phyloP scores from a whole-genome alignment of 2,113 vertebrate species.

The Ariopsis seemanni region DNA sequence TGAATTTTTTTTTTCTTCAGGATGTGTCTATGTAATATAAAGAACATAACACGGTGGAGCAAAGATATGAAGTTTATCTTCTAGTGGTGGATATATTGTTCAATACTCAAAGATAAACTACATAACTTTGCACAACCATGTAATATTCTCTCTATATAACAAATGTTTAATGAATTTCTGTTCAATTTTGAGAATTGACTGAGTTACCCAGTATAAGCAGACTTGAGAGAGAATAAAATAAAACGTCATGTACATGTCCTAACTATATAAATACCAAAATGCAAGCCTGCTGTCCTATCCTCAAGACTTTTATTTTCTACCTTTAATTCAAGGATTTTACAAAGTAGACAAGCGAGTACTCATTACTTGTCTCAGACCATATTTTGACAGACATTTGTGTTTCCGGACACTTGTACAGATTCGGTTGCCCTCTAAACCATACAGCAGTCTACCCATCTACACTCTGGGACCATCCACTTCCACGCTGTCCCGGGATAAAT shows the following conservation, averaged over 20 bases:
- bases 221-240: neutral
- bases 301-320: neutral
- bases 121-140: too few species aligned
- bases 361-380: neutral
- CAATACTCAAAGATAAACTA: too few species aligned
- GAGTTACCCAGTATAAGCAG: neutral
- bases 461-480: slow-evolving; percentile 82
- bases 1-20: too few species aligned
- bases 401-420: slow-evolving; percentile 74
- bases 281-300: neutral
- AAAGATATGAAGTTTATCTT: too few species aligned
- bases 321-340: neutral
- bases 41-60: too few species aligned
- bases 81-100: too few species aligned
- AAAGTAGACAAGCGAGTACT: too few species aligned
- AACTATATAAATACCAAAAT: neutral
- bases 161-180: neutral
- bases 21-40: too few species aligned
- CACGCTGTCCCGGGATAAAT: slow-evolving; percentile 82
- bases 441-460: slow-evolving; percentile 92
- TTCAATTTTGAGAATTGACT: neutral
- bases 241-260: neutral
- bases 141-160: too few species aligned
- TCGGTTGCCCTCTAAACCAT: slow-evolving; percentile 94
- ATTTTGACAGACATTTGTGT: neutral